Evolutionary conservation across 2,888 invertebrate species (phyloP).

Genomic region (Eristalis intricaria): DNA sequence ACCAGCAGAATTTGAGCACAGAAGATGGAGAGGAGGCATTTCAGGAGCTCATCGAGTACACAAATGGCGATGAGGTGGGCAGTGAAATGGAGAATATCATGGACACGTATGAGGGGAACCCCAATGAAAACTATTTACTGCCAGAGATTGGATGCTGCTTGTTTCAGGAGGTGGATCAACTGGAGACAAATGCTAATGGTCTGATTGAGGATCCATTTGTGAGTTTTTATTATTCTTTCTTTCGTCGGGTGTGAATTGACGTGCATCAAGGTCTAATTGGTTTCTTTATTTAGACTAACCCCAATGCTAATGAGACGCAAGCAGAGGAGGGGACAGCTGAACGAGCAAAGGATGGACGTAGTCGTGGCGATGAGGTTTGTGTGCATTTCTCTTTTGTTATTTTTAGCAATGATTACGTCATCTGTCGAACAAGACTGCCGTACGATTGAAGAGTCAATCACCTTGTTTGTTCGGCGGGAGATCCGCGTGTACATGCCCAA

Average conservation of each 20-base stretch:
- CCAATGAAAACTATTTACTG: constrained; percentile 25
- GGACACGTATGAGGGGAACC: background rate
- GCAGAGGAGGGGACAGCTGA: background rate
- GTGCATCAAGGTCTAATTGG: background rate
- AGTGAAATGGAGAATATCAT: constrained; percentile 34
- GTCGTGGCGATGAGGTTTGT: constrained; percentile 37
- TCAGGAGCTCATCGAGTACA: constrained; percentile 51
- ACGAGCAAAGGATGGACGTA: background rate
- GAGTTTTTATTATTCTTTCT: constrained; percentile 3
- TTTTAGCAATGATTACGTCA: background rate
- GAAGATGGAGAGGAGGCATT: constrained; percentile 41
- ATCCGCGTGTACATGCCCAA: background rate
- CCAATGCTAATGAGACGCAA: background rate
- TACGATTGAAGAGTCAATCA: background rate
- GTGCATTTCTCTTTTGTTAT: background rate
- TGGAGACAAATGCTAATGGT: background rate
- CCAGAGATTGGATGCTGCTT: constrained; percentile 39
- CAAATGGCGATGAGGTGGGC: constrained; percentile 28
- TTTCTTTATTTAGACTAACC: background rate
- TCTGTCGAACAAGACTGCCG: background rate
- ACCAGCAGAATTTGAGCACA: background rate
- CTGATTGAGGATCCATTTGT: constrained; percentile 18
- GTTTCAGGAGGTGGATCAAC: constrained; percentile 27
- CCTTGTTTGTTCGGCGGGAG: background rate
- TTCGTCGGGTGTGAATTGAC: background rate